These are phyloP conservation scores for Cantharis flavilabris DNA, from an alignment of 2,888 invertebrate species.

Conservation along the genomic window DNA sequence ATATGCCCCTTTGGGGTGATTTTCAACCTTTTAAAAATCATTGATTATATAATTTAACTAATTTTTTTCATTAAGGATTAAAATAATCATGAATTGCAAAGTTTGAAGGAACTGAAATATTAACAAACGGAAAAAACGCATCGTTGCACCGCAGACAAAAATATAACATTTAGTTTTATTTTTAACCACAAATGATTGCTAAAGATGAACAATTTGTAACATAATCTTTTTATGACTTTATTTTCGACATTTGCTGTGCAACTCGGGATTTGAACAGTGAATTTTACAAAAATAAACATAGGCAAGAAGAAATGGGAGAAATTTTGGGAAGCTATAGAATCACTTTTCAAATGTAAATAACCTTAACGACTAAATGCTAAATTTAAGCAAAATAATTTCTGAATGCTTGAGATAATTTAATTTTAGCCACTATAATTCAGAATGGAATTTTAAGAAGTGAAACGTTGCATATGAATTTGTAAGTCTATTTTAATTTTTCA, in stretches of 20 bases:
- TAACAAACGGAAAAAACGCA: background rate
- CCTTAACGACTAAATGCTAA: background rate
- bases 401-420: constrained; percentile 2
- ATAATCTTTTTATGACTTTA: background rate
- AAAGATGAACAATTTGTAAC: background rate
- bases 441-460: constrained; percentile 5
- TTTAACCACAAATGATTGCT: background rate
- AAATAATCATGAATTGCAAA: background rate
- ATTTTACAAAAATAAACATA: background rate
- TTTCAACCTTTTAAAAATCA: background rate
- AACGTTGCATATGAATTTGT: constrained; percentile 6
- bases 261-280: background rate
- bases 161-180: background rate
- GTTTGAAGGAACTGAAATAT: background rate
- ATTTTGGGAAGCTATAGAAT: background rate
- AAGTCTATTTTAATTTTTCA: constrained; percentile 9
- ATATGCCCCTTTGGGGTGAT: background rate
- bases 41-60: background rate
- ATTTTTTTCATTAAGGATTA: background rate
- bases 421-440: constrained; percentile 3
- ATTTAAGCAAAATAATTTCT: constrained; percentile 1
- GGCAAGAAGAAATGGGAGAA: background rate
- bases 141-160: background rate
- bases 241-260: background rate
- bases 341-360: background rate